These are phyloP conservation scores for Characodon lateralis DNA, from an alignment of 2,797 vertebrate species.

Conservation along the genomic window DNA sequence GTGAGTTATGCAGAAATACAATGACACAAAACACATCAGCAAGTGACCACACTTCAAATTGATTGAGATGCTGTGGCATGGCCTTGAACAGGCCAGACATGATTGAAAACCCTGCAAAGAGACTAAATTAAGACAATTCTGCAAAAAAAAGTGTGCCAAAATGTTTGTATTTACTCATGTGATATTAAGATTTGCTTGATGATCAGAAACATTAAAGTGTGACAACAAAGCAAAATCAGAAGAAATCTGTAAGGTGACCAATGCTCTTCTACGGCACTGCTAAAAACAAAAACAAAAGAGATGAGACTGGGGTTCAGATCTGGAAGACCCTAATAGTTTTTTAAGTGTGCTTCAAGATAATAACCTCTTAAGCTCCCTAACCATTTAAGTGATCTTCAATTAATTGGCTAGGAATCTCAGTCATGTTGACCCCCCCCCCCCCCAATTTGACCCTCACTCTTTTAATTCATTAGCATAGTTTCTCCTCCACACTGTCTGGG, in stretches of 20 bases:
- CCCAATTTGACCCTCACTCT: slow-evolving; percentile 46
- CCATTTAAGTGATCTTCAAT: slow-evolving; percentile 71
- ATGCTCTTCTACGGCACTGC: background rate
- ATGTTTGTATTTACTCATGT: background rate
- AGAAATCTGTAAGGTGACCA: background rate
- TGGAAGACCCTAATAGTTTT: slow-evolving; percentile 56
- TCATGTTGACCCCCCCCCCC: slow-evolving; percentile 36
- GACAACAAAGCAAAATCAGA: background rate
- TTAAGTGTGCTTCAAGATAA: slow-evolving; percentile 65
- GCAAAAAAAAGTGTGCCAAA: background rate
- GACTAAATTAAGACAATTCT: background rate
- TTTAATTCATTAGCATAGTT: slow-evolving; percentile 54
- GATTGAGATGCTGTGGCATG: background rate
- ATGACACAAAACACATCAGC: background rate
- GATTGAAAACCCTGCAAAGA: background rate
- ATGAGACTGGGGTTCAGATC: slow-evolving; percentile 40
- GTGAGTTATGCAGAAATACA: background rate
- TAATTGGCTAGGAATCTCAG: slow-evolving; percentile 73
- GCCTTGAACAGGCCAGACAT: background rate
- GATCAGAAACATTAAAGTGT: background rate
- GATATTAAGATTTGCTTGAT: background rate
- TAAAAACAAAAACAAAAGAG: slow-evolving; percentile 35
- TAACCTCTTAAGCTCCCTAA: slow-evolving; percentile 58
- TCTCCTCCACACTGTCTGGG: slow-evolving; percentile 24
- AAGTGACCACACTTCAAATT: background rate